phyloP scores from a whole-genome alignment of 2,113 vertebrate species.

The Tachysurus fulvidraco region DNA sequence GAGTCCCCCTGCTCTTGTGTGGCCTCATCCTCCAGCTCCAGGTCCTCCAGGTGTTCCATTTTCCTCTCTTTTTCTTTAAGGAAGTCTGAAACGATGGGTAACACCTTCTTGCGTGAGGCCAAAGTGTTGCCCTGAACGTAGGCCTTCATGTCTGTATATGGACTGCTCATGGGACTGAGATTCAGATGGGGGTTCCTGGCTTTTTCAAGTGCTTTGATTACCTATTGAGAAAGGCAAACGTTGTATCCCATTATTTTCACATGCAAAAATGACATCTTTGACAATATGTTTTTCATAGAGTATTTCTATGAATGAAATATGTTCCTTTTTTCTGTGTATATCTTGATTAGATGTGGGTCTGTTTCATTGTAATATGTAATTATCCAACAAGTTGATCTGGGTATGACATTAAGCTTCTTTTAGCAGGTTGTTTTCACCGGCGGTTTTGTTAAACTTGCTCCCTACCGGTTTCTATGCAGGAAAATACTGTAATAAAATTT shows the following conservation, averaged over 20 bases:
- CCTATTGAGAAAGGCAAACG: constrained; percentile 61
- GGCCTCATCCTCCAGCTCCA: constrained; percentile 52
- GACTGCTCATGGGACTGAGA: constrained; percentile 71
- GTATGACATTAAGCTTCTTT: too few species aligned
- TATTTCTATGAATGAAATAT: neutral
- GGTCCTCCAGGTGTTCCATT: constrained; percentile 41
- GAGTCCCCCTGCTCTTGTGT: constrained; percentile 36
- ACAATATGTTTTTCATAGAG: neutral
- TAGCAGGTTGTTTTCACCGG: neutral
- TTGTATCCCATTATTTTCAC: neutral
- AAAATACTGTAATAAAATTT: neutral
- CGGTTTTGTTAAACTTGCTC: neutral
- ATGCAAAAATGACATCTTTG: neutral
- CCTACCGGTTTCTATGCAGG: neutral
- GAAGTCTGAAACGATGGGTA: constrained; percentile 83
- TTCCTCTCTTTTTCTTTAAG: constrained; percentile 64
- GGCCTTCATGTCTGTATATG: constrained; percentile 69
- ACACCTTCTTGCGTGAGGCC: constrained; percentile 84
- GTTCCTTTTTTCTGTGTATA: neutral
- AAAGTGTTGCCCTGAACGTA: constrained; percentile 83
- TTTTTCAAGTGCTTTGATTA: constrained; percentile 79
- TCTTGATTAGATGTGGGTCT: neutral
- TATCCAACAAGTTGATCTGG: neutral
- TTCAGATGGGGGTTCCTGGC: constrained; percentile 70
- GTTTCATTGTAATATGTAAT: neutral